These are phyloP conservation scores for Scaptomyza pallida DNA, from an alignment of 1,140 invertebrate species.

Conservation along the genomic window DNA sequence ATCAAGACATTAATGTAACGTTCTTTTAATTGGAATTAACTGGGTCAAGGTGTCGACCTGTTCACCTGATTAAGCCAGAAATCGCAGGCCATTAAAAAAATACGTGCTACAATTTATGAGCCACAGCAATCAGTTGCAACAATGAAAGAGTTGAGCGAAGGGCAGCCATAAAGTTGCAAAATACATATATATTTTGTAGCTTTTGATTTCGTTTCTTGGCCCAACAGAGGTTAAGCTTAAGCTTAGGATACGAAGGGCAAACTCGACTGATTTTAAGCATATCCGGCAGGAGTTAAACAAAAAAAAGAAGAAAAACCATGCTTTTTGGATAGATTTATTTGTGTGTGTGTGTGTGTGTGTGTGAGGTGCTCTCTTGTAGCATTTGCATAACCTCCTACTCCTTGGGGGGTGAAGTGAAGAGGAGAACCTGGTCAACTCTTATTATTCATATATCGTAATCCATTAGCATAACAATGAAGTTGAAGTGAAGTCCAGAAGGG, in stretches of 20 bases:
- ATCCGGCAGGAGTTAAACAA: slow-evolving; percentile 54
- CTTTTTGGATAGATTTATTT: slow-evolving; percentile 24
- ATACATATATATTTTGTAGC: slow-evolving; percentile 48
- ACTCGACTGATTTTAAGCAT: slow-evolving; percentile 51
- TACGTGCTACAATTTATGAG: slow-evolving; percentile 48
- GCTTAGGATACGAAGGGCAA: slow-evolving; percentile 32
- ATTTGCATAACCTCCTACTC: slow-evolving; percentile 27
- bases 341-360: slow-evolving; percentile 27
- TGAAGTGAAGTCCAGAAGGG: slow-evolving; percentile 48
- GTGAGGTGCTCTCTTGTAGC: slow-evolving; percentile 61
- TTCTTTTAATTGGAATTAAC: too few species aligned
- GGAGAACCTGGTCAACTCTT: slow-evolving; percentile 47
- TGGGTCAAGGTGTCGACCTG: slow-evolving; percentile 35
- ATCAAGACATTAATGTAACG: too few species aligned
- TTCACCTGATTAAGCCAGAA: slow-evolving; percentile 41
- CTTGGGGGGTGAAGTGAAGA: too few species aligned
- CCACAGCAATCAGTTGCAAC: slow-evolving; percentile 10
- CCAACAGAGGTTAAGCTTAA: slow-evolving; percentile 21
- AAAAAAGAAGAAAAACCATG: too few species aligned
- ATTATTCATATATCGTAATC: slow-evolving; percentile 81
- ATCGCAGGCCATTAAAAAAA: slow-evolving; percentile 45
- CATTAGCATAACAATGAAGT: slow-evolving; percentile 79
- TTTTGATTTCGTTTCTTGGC: slow-evolving; percentile 23
- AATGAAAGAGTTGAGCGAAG: slow-evolving; percentile 39
- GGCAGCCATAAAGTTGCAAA: slow-evolving; percentile 44